A percentile compares a stretch with the other conserved stretches of the same genome.
These are phyloP conservation scores for Sylvia atricapilla DNA, from an alignment of 2,113 vertebrate genomes.

Conservation along the genomic window DNA sequence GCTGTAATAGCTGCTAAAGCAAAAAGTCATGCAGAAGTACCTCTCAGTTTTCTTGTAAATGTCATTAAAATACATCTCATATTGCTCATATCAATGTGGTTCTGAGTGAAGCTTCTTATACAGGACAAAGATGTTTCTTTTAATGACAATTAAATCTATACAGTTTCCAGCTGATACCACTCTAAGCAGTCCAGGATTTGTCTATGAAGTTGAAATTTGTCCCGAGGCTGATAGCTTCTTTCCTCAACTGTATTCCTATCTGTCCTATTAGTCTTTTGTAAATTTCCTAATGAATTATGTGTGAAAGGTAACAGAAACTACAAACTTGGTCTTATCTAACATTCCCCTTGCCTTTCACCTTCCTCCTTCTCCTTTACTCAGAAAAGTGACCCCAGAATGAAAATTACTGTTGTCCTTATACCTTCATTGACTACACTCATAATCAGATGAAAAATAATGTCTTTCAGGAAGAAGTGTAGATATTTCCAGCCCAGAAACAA, in stretches of 20 bases:
- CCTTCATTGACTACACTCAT: not conserved
- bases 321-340: not conserved
- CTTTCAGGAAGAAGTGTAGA: not conserved
- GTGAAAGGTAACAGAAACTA: not conserved
- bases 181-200: not conserved
- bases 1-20: not conserved
- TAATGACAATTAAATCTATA: not conserved
- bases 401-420: not conserved
- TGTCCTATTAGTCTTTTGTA: not conserved
- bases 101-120: not conserved
- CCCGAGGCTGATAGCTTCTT: not conserved
- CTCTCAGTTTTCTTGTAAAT: not conserved
- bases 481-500: not conserved
- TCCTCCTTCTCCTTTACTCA: not conserved
- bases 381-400: not conserved
- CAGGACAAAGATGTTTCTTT: not conserved
- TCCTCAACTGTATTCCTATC: not conserved
- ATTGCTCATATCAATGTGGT: not conserved
- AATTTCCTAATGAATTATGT: not conserved
- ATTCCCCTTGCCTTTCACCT: not conserved
- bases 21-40: not conserved
- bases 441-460: not conserved
- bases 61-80: not conserved
- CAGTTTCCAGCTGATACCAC: not conserved
- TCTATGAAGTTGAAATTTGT: not conserved